Conservation (phyloP, 2,113 vertebrate genomes). For the Actenoides hombroni region DNA sequence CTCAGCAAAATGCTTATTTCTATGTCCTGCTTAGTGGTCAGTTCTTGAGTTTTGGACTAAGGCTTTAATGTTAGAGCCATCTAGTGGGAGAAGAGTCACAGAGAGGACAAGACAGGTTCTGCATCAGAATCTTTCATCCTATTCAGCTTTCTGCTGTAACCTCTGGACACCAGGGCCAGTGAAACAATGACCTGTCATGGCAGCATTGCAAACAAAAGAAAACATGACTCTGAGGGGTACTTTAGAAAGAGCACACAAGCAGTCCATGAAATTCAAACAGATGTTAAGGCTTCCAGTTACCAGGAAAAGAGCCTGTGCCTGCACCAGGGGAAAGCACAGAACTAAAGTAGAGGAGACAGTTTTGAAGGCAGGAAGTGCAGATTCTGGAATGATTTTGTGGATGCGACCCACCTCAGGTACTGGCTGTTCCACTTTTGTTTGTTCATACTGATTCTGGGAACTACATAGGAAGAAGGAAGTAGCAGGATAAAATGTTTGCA, state of each 20-base stretch:
- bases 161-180: fast-evolving
- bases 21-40: not conserved
- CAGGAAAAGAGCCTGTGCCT: not conserved
- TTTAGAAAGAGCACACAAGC: not conserved
- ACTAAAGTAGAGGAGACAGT: not conserved
- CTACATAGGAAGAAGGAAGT: not conserved
- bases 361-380: not conserved
- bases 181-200: not conserved
- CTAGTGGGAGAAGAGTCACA: conserved; percentile 31
- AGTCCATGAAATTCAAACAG: not conserved
- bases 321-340: not conserved
- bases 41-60: not conserved
- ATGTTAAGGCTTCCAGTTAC: not conserved
- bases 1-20: not conserved
- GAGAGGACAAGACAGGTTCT: fast-evolving
- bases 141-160: not conserved
- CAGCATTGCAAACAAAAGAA: not conserved
- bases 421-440: not conserved
- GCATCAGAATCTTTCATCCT: fast-evolving
- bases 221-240: fast-evolving
- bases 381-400: not conserved
- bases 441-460: not conserved
- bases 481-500: not conserved
- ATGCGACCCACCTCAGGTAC: not conserved
- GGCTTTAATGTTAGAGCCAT: conserved; percentile 22